Evolutionary conservation across 2,113 vertebrate species (phyloP), one percentile per base, ranked within the genome.

Genomic region (Glaucomys volans): DNA sequence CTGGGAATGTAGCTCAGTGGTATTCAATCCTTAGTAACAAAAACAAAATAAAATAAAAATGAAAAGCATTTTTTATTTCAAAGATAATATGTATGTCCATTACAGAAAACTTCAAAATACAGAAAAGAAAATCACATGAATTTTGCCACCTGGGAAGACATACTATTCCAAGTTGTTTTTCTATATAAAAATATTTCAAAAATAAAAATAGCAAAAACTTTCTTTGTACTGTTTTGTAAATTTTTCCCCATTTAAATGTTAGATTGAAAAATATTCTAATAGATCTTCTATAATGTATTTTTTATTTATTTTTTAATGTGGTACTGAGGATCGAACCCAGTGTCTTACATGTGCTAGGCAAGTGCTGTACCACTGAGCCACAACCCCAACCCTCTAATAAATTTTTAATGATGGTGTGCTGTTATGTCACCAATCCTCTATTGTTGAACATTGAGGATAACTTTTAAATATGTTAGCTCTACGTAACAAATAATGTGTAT

Each of bases 191-290:
- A 79, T 57, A 47, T 40, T 84, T 72, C 67, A 10, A 7, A 81
- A 74, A 50, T 59, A 79, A 92, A 85, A 95, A 40, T 50, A 13
- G 35, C 67, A 74, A 59, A 96, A 71, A 50, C 28, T 76, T 11
- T 57, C 81, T 59, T 50, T 69, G 20, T 81, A 42, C 77, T 69
- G 10, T 52, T 92, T 83, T 82, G 9, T 83, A 67, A 87, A 72
- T 91, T 71, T 97, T 94, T 66, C 24, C 28, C 74, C 52, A 66
- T n/a, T 94, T 79, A 64, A 52, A 66, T 89, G 26, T 54, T 67
- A 69, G 66, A 8, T 62, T 83, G 26, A 67, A 94, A 77, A 79
- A 59, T 52, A 52, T 52, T 52, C 50, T 52, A 52, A 52, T 52
- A 54, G 17, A 54, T 54, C 18, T 54, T 54, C 18, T 54, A 54